Base-by-base conservation (phyloP, 1,140 invertebrate species). In the Papilio xuthus region DNA sequence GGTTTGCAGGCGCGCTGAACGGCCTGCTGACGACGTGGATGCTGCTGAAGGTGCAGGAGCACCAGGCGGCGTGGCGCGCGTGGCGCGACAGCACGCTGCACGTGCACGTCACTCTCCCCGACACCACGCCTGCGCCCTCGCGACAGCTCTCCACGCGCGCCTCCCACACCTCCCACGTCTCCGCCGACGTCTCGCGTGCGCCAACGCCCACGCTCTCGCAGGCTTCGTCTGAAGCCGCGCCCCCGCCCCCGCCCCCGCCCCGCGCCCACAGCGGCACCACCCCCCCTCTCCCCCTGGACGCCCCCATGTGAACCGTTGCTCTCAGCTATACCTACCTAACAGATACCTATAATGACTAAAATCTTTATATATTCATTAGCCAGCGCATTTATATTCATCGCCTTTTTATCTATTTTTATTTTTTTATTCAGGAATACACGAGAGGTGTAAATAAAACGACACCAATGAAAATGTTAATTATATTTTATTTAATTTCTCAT, bases 1-100 rank as follows among this genome's bases (percentile, higher is more conserved):
- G 20, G n/a, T 7, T 56, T 56, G 63, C 78, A 94, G 92, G 92
- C 13, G 91, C 92, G 0, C 82, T 93, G 10, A 94, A 94, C 82
- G 92, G 92, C 0, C 84, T 94, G 77, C 82, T 94, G 53, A 94
- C 92, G 0, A 94, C 92, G 26, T 94, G 92, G 92, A 91, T 92
- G 86, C 89, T 93, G 63, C 88, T 93, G 20, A 94, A 93, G 86
- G 89, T 94, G 79, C 92, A 94, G 83, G 91, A 92, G 86, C 91
- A 93, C 82, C 92, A 93, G 85, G 20, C 86, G 78, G 90, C 91
- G 79, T 94, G 92, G 92, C 90, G 86, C 79, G 83, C 88, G 63
- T 94, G 92, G 92, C 88, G 91, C n/a, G 91, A 92, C 85, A 86
- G 84, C 86, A 92, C 88, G 47, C 87, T 92, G 74, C 88, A 90